Conservation (phyloP, 2,797 vertebrate genomes). For the Cossypha heuglini region DNA sequence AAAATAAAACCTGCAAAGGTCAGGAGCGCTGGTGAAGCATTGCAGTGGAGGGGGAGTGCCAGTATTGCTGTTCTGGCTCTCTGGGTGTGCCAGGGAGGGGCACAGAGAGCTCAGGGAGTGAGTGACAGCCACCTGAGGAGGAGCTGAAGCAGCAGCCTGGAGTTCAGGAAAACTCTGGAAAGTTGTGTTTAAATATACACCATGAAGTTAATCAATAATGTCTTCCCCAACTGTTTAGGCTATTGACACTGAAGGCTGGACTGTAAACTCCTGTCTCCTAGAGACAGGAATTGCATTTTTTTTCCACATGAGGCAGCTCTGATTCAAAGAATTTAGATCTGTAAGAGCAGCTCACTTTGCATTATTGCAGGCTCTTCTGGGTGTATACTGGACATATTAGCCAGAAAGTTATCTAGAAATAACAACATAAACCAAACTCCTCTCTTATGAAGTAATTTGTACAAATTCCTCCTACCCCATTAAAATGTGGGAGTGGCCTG, state of each 20-base stretch:
- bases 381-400: neutral
- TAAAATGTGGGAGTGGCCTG: neutral
- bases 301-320: neutral
- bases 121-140: fast-evolving
- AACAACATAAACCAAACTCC: neutral
- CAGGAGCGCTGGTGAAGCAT: fast-evolving
- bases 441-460: neutral
- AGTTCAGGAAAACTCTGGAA: neutral
- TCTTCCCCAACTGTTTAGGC: neutral
- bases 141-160: neutral
- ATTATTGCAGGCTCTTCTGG: neutral
- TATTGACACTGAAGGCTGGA: neutral
- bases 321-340: neutral
- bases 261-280: neutral
- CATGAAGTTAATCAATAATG: neutral
- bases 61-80: neutral
- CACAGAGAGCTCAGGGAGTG: neutral
- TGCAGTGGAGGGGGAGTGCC: too few relatives aligned
- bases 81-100: neutral
- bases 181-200: fast-evolving
- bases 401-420: neutral
- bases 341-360: neutral
- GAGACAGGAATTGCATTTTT: neutral
- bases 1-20: neutral
- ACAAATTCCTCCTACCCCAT: neutral